Evolutionary conservation across 2,888 invertebrate species (phyloP), one percentile per base, ranked within the genome.

Genomic region (Drosophila tripunctata): DNA sequence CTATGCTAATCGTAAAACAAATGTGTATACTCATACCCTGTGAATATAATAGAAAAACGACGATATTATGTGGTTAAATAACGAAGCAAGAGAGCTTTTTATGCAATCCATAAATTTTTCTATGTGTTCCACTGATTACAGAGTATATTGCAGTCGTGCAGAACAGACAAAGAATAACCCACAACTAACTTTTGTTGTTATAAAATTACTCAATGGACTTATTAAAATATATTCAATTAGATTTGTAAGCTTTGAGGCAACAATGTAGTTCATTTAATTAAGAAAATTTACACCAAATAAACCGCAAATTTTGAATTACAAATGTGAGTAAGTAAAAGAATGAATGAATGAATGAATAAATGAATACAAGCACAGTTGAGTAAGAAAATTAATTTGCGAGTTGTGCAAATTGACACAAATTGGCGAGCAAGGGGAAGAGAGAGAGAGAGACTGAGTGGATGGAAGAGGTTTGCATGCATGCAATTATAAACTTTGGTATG

Each of bases 191-290:
- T 38, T 21, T 21, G 6, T 21, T 40, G 40, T 40, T 43, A n/a
- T 15, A n/a, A 43, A 27, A 10, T n/a, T 43, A 6, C 12, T 4
- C 40, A 40, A n/a, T n/a, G n/a, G n/a, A n/a, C n/a, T n/a, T n/a
- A n/a, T n/a, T n/a, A n/a, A n/a, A n/a, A n/a, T n/a, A n/a, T n/a
- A n/a, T n/a, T n/a, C n/a, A n/a, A n/a, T n/a, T n/a, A n/a, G n/a
- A n/a, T n/a, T n/a, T n/a, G n/a, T n/a, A n/a, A n/a, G n/a, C n/a
- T n/a, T n/a, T n/a, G n/a, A n/a, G n/a, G n/a, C n/a, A n/a, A n/a
- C n/a, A n/a, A n/a, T n/a, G n/a, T 7, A 36, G n/a, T 58, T 35
- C 30, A 52, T 60, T 51, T 41, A 58, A 45, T 55, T 17, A 17
- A 38, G 12, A 27, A 27, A 15, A 43, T 10, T 17, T 14, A 21